A percentile compares a stretch with the other conserved stretches of the same genome.
Conservation (phyloP, 2,888 invertebrate species). For the Andrena praecox region DNA sequence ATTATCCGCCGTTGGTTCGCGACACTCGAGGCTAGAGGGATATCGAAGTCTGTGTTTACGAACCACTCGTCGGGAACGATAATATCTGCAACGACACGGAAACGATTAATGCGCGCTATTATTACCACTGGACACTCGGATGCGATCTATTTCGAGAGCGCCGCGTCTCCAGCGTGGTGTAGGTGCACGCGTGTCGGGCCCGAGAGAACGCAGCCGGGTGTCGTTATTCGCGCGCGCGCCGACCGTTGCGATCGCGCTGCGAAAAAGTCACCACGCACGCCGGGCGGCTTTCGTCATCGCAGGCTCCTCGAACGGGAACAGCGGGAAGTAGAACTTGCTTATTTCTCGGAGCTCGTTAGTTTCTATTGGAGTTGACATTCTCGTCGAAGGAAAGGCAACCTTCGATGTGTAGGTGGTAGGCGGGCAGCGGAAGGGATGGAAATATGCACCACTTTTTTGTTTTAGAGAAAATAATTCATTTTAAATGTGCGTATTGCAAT, state of each 20-base stretch:
- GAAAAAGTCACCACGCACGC: background rate
- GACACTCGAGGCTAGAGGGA: background rate
- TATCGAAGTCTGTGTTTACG: background rate
- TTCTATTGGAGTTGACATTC: too few species aligned
- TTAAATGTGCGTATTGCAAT: too few species aligned
- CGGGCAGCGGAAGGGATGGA: too few species aligned
- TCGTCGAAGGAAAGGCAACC: too few species aligned
- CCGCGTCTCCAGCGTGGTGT: constrained; percentile 8
- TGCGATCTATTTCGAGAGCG: constrained; percentile 31
- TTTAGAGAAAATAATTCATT: too few species aligned
- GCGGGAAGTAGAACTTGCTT: too few species aligned
- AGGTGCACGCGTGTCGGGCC: background rate
- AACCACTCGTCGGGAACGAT: background rate
- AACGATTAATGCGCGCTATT: constrained; percentile 36
- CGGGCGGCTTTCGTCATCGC: background rate
- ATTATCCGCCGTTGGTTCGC: background rate
- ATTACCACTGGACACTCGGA: constrained; percentile 28
- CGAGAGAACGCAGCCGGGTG: background rate
- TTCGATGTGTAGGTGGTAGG: too few species aligned
- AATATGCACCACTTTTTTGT: too few species aligned
- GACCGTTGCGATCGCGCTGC: background rate
- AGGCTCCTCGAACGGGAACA: too few species aligned
- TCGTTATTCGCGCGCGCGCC: background rate
- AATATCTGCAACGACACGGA: background rate
- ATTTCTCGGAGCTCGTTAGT: too few species aligned